Percentiles rank a stretch among this genome's conserved stretches.
Conservation (phyloP, 1,140 invertebrate species). For the Cepaea nemoralis region DNA sequence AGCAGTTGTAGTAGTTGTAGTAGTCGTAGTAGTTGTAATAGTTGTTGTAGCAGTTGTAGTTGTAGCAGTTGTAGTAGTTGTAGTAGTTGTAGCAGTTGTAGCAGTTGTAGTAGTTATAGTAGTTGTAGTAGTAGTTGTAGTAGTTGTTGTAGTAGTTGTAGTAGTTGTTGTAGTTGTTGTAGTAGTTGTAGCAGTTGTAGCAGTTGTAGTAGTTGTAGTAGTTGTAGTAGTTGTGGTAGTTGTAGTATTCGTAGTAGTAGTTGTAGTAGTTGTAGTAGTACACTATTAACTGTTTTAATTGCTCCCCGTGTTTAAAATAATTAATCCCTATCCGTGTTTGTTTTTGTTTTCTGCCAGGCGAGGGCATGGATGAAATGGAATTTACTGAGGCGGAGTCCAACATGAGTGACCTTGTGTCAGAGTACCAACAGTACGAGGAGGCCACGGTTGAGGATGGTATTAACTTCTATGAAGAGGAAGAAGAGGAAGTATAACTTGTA, state of each 20-base stretch:
- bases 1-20: too few relatives aligned
- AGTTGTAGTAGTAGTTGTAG: too few relatives aligned
- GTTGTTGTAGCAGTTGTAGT: too few relatives aligned
- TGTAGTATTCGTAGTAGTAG: too few relatives aligned
- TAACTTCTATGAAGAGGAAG: conserved; percentile 78
- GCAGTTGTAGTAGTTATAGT: too few relatives aligned
- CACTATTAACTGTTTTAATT: not conserved
- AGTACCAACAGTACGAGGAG: conserved; percentile 63
- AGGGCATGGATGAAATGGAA: conserved; percentile 50
- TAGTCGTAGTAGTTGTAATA: too few relatives aligned
- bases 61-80: too few relatives aligned
- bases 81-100: too few relatives aligned
- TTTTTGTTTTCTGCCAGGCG: conserved; percentile 65
- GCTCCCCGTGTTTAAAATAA: not conserved
- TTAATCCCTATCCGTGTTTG: not conserved
- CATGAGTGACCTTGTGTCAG: conserved; percentile 65
- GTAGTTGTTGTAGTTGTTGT: not conserved
- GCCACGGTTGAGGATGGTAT: conserved; percentile 67
- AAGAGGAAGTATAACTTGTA: conserved; percentile 78
- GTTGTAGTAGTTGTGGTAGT: too few relatives aligned
- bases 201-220: too few relatives aligned
- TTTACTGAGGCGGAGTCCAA: conserved; percentile 56
- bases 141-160: too few relatives aligned
- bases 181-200: too few relatives aligned
- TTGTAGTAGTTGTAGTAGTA: not conserved